A percentile compares a stretch with the other conserved stretches of the same genome.
Conservation (phyloP, 2,113 vertebrate species). For the Pseudorectes ferrugineus region DNA sequence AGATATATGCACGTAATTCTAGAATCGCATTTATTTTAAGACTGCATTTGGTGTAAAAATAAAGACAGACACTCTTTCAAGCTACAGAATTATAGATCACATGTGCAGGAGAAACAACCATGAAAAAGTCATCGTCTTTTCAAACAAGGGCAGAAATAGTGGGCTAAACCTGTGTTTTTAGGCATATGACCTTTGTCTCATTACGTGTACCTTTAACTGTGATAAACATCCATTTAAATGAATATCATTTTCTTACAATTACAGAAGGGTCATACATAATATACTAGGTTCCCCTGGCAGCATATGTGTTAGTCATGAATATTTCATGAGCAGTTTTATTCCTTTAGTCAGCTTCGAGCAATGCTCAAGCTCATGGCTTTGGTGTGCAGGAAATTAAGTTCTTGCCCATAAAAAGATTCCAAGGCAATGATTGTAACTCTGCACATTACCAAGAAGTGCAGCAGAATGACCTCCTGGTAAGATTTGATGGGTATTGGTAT, state of each 20-base stretch:
- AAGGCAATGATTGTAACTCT: conserved; percentile 45
- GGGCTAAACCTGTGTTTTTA: conserved; percentile 60
- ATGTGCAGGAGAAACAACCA: conserved; percentile 21
- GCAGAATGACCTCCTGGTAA: conserved; percentile 28
- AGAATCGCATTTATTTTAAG: conserved; percentile 55
- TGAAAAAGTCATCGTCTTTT: conserved; percentile 38
- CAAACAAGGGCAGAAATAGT: conserved; percentile 48
- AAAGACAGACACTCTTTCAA: conserved; percentile 26
- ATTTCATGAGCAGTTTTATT: conserved; percentile 78
- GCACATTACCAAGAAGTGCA: conserved; percentile 53
- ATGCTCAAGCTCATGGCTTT: conserved; percentile 58
- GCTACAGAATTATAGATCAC: conserved; percentile 15
- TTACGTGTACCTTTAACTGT: conserved; percentile 71
- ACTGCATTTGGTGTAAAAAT: conserved; percentile 39
- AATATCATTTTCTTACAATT: conserved; percentile 78
- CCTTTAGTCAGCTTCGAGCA: conserved; percentile 65
- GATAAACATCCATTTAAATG: conserved; percentile 78
- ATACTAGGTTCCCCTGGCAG: conserved; percentile 69
- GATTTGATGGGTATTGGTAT: conserved; percentile 6
- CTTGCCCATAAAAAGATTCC: conserved; percentile 62
- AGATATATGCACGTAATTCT: conserved; percentile 38
- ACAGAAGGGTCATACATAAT: conserved; percentile 78
- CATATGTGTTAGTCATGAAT: conserved; percentile 73
- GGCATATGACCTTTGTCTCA: conserved; percentile 70
- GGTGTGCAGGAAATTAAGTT: conserved; percentile 68